These are phyloP conservation scores for Gonatopus flavifemur DNA, from an alignment of 1,140 invertebrate genomes.

Conservation along the genomic window DNA sequence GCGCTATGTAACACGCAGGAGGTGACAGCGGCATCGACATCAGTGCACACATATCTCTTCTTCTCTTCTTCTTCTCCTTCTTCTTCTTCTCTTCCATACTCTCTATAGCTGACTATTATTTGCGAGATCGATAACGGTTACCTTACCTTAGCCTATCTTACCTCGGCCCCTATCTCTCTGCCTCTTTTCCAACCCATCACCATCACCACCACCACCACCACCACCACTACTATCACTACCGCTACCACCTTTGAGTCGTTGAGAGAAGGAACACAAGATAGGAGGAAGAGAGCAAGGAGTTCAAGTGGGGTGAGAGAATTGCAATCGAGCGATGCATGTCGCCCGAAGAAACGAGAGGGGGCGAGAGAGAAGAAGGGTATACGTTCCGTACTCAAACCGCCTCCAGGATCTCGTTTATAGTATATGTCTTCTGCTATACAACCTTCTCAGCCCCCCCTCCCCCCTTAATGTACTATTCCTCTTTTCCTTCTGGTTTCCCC, in stretches of 20 bases:
- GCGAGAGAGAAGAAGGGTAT: too few relatives aligned
- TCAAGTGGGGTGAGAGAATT: neutral
- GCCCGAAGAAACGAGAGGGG: neutral
- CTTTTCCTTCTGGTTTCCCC: neutral
- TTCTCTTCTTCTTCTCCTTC: neutral
- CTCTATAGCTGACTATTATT: constrained; percentile 34
- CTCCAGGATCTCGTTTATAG: too few relatives aligned
- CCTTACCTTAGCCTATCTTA: too few relatives aligned
- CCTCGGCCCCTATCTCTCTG: too few relatives aligned
- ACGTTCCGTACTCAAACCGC: too few relatives aligned
- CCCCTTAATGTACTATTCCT: neutral
- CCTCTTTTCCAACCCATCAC: too few relatives aligned
- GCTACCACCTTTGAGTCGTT: neutral
- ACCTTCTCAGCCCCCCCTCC: neutral
- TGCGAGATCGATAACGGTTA: constrained; percentile 35
- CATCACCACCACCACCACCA: too few relatives aligned
- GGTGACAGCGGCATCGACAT: too few relatives aligned
- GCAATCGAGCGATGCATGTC: neutral
- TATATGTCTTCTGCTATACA: neutral
- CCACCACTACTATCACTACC: too few relatives aligned
- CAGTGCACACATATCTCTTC: neutral
- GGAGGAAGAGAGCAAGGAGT: too few relatives aligned
- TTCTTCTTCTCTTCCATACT: too few relatives aligned
- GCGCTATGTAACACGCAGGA: too few relatives aligned
- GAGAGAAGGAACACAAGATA: neutral